These are phyloP conservation scores for Pitta sordida DNA, from an alignment of 2,113 vertebrate species.

Conservation along the genomic window DNA sequence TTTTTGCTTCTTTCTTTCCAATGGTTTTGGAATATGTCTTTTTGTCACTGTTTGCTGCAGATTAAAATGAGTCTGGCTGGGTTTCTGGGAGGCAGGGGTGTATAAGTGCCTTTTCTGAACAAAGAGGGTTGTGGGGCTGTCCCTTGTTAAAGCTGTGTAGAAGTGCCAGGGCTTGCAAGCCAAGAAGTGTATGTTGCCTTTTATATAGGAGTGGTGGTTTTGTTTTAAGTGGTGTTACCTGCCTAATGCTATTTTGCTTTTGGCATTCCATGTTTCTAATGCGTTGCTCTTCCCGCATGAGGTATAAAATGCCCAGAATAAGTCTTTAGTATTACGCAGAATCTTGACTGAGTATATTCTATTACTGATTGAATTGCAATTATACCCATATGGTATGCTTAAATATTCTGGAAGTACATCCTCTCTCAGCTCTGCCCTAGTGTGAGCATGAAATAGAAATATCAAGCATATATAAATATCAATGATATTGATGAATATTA, in stretches of 20 bases:
- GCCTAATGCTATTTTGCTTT: neutral
- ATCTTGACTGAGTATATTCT: neutral
- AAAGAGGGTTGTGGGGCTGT: neutral
- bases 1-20: neutral
- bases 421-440: neutral
- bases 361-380: neutral
- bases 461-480: slow-evolving; percentile 48
- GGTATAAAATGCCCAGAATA: neutral
- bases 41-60: neutral
- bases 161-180: neutral
- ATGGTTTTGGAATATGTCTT: neutral
- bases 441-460: slow-evolving; percentile 18
- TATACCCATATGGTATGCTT: neutral
- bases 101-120: neutral
- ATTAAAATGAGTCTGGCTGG: neutral
- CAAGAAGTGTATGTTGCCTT: neutral
- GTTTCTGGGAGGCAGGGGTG: neutral
- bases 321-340: neutral
- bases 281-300: neutral
- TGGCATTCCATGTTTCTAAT: neutral
- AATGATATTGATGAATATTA: slow-evolving; percentile 49
- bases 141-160: neutral
- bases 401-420: neutral
- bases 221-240: neutral
- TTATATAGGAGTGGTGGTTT: neutral